Evolutionary conservation across 53 echinoderm and acorn worm species (phyloP), one percentile per base, ranked within the genome.

Genomic region (Paracentrotus lividus): DNA sequence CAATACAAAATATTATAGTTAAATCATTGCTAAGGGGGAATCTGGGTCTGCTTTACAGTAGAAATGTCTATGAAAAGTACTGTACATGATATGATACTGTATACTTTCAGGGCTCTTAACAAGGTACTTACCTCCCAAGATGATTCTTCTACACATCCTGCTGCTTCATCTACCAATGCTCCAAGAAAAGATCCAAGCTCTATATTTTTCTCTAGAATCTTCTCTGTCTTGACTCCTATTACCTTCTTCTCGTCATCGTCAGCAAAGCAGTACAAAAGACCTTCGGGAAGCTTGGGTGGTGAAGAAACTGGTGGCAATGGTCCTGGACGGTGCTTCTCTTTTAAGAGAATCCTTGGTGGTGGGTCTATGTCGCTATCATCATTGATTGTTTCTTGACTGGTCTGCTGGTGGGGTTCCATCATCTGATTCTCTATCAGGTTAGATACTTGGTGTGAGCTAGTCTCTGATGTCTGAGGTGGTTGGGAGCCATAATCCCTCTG

Each of bases 41-140:
- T n/a, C n/a, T n/a, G n/a, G n/a, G n/a, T n/a, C n/a, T n/a, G n/a
- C n/a, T n/a, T n/a, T n/a, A n/a, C n/a, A n/a, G n/a, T n/a, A n/a
- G n/a, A n/a, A n/a, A n/a, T n/a, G n/a, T n/a, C n/a, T n/a, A n/a
- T n/a, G n/a, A n/a, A n/a, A n/a, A n/a, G n/a, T n/a, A n/a, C n/a
- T n/a, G n/a, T n/a, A n/a, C n/a, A n/a, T n/a, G n/a, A n/a, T n/a
- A n/a, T n/a, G n/a, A n/a, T n/a, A n/a, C n/a, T n/a, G n/a, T n/a
- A n/a, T n/a, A n/a, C n/a, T n/a, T n/a, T n/a, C n/a, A n/a, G n/a
- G n/a, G n/a, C n/a, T n/a, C n/a, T n/a, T n/a, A n/a, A n/a, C 68
- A 85, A 9, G 27, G 13, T 40, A 90, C 92, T 49, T 92, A 92
- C 92, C 26, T 92, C 92, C 92, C 92, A 92, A 18, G 92, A 53